Base-by-base conservation (phyloP, 2,888 invertebrate genomes). In the Drosophila antonietae region DNA sequence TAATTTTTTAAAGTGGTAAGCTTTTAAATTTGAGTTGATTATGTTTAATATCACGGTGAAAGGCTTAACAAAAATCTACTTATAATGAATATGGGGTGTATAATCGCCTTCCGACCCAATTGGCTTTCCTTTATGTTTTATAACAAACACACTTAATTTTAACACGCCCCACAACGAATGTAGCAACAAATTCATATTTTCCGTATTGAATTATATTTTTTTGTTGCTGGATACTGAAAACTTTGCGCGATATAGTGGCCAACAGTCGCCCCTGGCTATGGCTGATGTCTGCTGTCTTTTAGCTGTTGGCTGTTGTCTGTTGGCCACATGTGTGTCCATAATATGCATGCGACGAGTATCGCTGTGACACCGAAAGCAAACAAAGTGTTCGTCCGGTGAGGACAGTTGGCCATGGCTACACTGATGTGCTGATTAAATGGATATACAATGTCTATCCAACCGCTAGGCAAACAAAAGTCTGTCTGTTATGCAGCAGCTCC, bases 401-500 rank as follows among this genome's bases (percentile, higher is more conserved):
- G 43, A 46, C 61, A 35, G 31, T 39, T 51, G 58, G 35, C 56
- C 75, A 67, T 52, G 49, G 62, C 41, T 28, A 62, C 68, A 44
- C 62, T 62, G 78, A 78, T 78, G 75, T 65, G 75, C 83, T 83
- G 88, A 83, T 88, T 85, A 87, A 88, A 88, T 75, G 83, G 79
- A 81, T 83, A 81, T 79, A 55, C 81, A 78, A 59, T 81, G 81
- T 74, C 76, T 68, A 79, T 81, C 70, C 83, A 61, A 62, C 68
- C 69, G 68, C 62, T 60, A 28, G 62, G 71, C 68, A 69, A 78
- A 83, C 67, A 80, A 73, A 75, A 70, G 66, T 66, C 59, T 15
- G 55, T 58, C 76, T 68, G 43, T 14, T 53, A 51, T 33, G 59
- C 59, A 56, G n/a, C 43, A 4, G n/a, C 31, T n/a, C 20, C 43